Base-by-base conservation (phyloP, 2,797 vertebrate species). In the Brachymystax lenok region DNA sequence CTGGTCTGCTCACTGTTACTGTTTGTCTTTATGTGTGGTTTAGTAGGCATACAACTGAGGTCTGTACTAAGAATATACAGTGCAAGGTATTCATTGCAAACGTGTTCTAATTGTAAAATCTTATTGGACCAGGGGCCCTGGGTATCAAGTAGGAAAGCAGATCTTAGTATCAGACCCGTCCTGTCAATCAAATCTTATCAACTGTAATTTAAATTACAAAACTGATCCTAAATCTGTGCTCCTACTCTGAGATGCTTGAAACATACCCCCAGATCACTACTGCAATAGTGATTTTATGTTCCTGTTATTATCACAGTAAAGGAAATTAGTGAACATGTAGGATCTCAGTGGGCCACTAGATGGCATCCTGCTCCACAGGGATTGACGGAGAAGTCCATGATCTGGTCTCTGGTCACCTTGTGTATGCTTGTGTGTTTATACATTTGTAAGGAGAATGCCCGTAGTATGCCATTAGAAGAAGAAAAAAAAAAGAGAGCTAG, bases 301-400 rank as follows among this genome's bases (percentile, higher is more conserved):
- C 12, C n/a, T 35, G 40, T 10, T 19, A 6, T 17, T 6, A 12
- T 17, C 17, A 8, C 50, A 30, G 16, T 10, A 19, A 24, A 71
- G 50, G 46, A 10, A 52, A 28, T 24, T 6, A 24, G n/a, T 40
- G 24, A 17, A 17, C 51, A 1, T 72, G 70, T 3, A 19, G 1
- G 24, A 71, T 19, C 3, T 16, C 46, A 71, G 24, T 0, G 12
- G n/a, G 74, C 90, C 91, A 90, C 86, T 81, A 90, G 91, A 82
- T 86, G 88, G 88, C 74, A 66, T 1, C 5, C 10, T 75, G n/a
- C 67, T 78, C 72, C 77, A 67, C n/a, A 59, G n/a, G 10, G 51
- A 54, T 2, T 13, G 35, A 64, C 2, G 71, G 14, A 12, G 21
- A 7, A 1, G 35, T 19, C 67, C 73, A 52, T 69, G 19, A 54